Percentiles rank a stretch among this genome's conserved stretches.
phyloP scores from a whole-genome alignment of 2,888 invertebrate genomes.

The Oxyteleia sp. region DNA sequence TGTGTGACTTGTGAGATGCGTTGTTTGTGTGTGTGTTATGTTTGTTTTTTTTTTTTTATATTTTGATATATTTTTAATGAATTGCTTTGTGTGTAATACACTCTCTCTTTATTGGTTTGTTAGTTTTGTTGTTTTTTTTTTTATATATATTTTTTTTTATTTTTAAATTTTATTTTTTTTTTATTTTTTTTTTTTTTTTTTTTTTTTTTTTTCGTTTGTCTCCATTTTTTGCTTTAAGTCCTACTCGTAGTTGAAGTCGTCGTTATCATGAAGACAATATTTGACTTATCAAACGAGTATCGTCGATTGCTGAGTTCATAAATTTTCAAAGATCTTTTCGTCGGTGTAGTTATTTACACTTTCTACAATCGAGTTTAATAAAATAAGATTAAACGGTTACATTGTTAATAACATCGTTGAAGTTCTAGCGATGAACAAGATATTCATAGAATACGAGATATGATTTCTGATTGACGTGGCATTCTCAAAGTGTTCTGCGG shows the following conservation, averaged over 20 bases:
- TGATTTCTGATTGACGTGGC: slow-evolving; percentile 29
- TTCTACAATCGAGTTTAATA: slow-evolving; percentile 55
- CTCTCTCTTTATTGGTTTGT: too few relatives aligned
- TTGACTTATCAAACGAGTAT: slow-evolving; percentile 69
- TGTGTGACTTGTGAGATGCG: too few relatives aligned
- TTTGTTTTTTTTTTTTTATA: too few relatives aligned
- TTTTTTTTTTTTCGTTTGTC: too few relatives aligned
- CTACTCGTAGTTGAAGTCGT: slow-evolving; percentile 24
- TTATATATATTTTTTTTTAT: too few relatives aligned
- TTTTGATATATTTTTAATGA: too few relatives aligned
- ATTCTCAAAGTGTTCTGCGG: slow-evolving; percentile 51
- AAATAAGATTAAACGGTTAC: slow-evolving; percentile 45
- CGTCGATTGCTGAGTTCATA: slow-evolving; percentile 55
- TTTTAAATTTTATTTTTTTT: too few relatives aligned
- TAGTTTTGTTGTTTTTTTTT: too few relatives aligned
- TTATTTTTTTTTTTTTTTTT: too few relatives aligned
- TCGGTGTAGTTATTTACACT: slow-evolving; percentile 54
- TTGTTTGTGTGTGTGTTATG: too few relatives aligned
- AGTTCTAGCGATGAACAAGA: slow-evolving; percentile 48
- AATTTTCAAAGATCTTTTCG: slow-evolving; percentile 13
- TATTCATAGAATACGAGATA: slow-evolving; percentile 57
- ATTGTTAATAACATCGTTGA: slow-evolving; percentile 37
- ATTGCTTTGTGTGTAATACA: too few relatives aligned
- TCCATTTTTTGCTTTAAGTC: slow-evolving; percentile 8
- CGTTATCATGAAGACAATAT: slow-evolving; percentile 4